These are phyloP conservation scores for Silurus glanis DNA, from an alignment of 2,113 vertebrate genomes.

Conservation along the genomic window DNA sequence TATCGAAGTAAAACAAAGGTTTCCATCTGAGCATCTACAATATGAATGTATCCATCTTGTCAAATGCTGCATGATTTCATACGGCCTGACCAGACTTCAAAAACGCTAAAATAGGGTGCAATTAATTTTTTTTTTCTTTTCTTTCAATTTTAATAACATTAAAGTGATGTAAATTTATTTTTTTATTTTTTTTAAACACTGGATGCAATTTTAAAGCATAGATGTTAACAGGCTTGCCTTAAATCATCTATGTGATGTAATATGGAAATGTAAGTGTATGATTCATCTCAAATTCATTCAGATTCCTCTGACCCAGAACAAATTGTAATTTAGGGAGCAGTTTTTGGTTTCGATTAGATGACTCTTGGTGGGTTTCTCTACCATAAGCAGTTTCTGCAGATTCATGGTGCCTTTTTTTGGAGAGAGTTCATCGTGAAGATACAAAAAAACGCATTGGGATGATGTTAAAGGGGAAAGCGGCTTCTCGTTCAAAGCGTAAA, in stretches of 20 bases:
- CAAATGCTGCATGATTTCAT: slow-evolving; percentile 23
- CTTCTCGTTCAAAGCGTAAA: slow-evolving; percentile 36
- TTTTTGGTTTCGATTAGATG: neutral
- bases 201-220: slow-evolving; percentile 50
- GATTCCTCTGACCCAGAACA: slow-evolving; percentile 23
- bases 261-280: slow-evolving; percentile 24
- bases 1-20: slow-evolving; percentile 21
- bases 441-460: slow-evolving; percentile 37
- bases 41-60: slow-evolving; percentile 58
- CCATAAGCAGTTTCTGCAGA: slow-evolving; percentile 38
- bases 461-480: slow-evolving; percentile 6
- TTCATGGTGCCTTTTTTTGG: slow-evolving; percentile 70
- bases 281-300: slow-evolving; percentile 35
- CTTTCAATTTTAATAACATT: slow-evolving; percentile 30
- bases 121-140: neutral
- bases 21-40: slow-evolving; percentile 44
- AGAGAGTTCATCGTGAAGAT: slow-evolving; percentile 51
- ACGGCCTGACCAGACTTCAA: slow-evolving; percentile 10
- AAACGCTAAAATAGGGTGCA: slow-evolving; percentile 14
- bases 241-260: slow-evolving; percentile 31
- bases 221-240: slow-evolving; percentile 40
- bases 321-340: neutral
- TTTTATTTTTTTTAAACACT: slow-evolving; percentile 48
- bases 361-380: slow-evolving; percentile 41
- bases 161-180: slow-evolving; percentile 34